Conservation (phyloP, 2,888 invertebrate species). For the Melanotus villosus region DNA sequence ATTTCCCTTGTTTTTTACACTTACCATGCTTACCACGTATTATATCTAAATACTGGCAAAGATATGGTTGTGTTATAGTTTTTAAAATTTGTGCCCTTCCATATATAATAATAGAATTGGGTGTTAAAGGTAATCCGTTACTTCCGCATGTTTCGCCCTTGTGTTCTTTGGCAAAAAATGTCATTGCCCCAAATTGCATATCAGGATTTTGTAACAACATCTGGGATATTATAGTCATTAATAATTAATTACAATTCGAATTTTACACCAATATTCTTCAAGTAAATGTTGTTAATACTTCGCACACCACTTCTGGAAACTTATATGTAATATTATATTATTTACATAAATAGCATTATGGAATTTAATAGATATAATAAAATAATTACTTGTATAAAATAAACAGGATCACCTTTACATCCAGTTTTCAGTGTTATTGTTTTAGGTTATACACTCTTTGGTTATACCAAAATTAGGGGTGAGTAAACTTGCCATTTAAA, state of each 20-base stretch:
- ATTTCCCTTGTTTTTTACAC: conserved; percentile 36
- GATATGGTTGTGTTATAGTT: conserved; percentile 82
- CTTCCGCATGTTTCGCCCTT: conserved; percentile 93
- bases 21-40: conserved; percentile 95
- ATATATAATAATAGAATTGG: conserved; percentile 95
- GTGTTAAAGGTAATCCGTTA: conserved; percentile 96
- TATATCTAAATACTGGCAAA: conserved; percentile 93
- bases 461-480: too few relatives aligned
- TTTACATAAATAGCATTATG: too few relatives aligned
- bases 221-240: not conserved
- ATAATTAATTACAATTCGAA: too few relatives aligned
- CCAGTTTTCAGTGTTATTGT: too few relatives aligned
- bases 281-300: not conserved
- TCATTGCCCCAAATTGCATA: conserved; percentile 85
- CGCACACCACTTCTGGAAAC: too few relatives aligned
- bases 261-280: too few relatives aligned
- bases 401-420: too few relatives aligned
- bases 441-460: too few relatives aligned
- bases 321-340: too few relatives aligned
- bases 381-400: too few relatives aligned
- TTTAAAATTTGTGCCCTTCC: conserved; percentile 90
- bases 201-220: conserved; percentile 66
- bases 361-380: too few relatives aligned
- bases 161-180: conserved; percentile 92
- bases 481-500: too few relatives aligned